A percentile compares a stretch with the other conserved stretches of the same genome.
These are phyloP conservation scores for Pangasianodon hypophthalmus DNA, from an alignment of 2,113 vertebrate species.

Conservation along the genomic window DNA sequence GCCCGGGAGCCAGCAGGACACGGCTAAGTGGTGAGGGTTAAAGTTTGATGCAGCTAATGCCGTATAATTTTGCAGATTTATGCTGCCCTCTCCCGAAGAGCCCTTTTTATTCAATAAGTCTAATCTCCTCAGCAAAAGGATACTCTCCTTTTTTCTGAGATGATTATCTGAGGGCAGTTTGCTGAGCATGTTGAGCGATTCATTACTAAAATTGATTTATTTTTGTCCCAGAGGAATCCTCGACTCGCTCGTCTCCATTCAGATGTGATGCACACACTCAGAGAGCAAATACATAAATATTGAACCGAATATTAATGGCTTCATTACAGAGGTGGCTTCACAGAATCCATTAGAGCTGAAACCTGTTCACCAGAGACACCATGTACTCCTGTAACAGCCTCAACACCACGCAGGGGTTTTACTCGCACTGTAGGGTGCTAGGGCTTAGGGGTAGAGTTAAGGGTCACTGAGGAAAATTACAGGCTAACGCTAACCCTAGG, in stretches of 20 bases:
- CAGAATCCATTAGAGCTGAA: slow-evolving; percentile 56
- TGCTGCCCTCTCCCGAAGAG: not conserved
- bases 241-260: slow-evolving; percentile 51
- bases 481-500: not conserved
- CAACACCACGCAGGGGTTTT: not conserved
- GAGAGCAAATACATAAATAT: slow-evolving; percentile 77
- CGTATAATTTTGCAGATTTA: slow-evolving; percentile 11
- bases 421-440: not conserved
- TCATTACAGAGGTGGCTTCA: slow-evolving; percentile 72
- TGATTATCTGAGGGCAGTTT: slow-evolving; percentile 48
- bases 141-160: slow-evolving; percentile 27
- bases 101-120: slow-evolving; percentile 25
- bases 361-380: slow-evolving; percentile 8
- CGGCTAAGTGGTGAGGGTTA: not conserved
- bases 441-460: not conserved
- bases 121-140: slow-evolving; percentile 14
- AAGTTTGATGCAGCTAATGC: slow-evolving; percentile 9
- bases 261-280: slow-evolving; percentile 58
- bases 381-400: slow-evolving; percentile 2
- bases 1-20: not conserved
- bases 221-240: slow-evolving; percentile 54
- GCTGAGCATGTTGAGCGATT: slow-evolving; percentile 57
- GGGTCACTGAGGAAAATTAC: not conserved
- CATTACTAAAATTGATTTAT: slow-evolving; percentile 67
- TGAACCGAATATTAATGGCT: slow-evolving; percentile 81